phyloP scores from a whole-genome alignment of 2,113 vertebrate species.

The Nesogale talazaci region DNA sequence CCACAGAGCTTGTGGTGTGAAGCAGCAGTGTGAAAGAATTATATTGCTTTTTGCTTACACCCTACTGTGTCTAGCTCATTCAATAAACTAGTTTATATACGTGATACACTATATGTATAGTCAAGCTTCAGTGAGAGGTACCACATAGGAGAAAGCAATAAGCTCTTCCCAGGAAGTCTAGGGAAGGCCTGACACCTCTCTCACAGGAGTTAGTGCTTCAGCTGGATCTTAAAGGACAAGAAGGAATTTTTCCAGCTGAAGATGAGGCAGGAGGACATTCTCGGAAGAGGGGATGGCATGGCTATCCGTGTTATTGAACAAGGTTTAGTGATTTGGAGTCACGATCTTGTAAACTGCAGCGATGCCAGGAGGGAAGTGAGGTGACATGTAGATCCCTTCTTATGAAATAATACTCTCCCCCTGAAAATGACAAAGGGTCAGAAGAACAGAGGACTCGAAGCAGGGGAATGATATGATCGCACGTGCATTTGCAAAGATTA shows the following conservation, averaged over 20 bases:
- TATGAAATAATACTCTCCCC: slow-evolving; percentile 6
- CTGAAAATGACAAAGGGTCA: slow-evolving; percentile 16
- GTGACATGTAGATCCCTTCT: not conserved
- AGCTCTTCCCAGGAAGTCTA: slow-evolving; percentile 54
- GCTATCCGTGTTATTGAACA: not conserved
- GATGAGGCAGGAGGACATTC: not conserved
- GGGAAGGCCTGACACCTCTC: slow-evolving; percentile 33
- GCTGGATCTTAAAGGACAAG: slow-evolving; percentile 42
- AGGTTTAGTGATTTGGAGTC: slow-evolving; percentile 6
- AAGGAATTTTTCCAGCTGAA: slow-evolving; percentile 42
- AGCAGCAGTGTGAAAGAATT: slow-evolving; percentile 73
- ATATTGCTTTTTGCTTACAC: slow-evolving; percentile 63
- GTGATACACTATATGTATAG: slow-evolving; percentile 45
- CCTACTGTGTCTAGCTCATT: slow-evolving; percentile 66
- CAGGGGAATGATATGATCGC: not conserved
- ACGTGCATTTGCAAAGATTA: slow-evolving; percentile 52
- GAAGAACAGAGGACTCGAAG: slow-evolving; percentile 20
- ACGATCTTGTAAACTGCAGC: not conserved
- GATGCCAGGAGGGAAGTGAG: not conserved
- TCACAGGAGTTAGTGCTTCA: slow-evolving; percentile 53
- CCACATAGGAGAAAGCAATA: slow-evolving; percentile 62
- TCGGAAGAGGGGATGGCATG: not conserved
- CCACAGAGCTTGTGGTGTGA: slow-evolving; percentile 63
- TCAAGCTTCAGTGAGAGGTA: slow-evolving; percentile 64
- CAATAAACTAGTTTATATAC: slow-evolving; percentile 72